Evolutionary conservation across 2,797 vertebrate species (phyloP).

Genomic region (Tapera naevia): DNA sequence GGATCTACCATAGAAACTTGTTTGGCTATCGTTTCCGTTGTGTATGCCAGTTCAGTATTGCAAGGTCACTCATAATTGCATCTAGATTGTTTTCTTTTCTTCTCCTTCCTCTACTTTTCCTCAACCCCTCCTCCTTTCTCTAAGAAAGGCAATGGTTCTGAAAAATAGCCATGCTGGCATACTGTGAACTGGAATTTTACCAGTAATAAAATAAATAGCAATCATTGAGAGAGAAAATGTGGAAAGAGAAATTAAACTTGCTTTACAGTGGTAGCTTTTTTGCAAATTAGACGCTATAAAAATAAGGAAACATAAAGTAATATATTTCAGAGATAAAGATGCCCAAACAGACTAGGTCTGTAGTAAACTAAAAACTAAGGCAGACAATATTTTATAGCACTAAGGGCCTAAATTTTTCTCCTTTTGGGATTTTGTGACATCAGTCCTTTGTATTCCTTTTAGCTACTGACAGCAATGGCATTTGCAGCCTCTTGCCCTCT

Average conservation of each 20-base stretch:
- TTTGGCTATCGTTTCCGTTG: constrained; percentile 58
- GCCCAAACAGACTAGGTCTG: background rate
- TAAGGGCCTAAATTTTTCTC: background rate
- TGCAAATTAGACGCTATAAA: background rate
- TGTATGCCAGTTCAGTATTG: constrained; percentile 17
- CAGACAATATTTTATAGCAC: background rate
- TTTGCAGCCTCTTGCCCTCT: constrained; percentile 31
- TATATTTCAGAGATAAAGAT: background rate
- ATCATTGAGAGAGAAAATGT: background rate
- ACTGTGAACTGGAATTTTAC: constrained; percentile 18
- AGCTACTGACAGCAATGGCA: background rate
- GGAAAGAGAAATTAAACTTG: background rate
- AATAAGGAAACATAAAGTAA: background rate
- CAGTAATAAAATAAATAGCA: background rate
- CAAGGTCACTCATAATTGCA: constrained; percentile 65
- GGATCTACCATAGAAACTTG: constrained; percentile 32
- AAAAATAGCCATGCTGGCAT: background rate
- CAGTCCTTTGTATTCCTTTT: background rate
- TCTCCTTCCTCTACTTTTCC: background rate
- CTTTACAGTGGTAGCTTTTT: background rate
- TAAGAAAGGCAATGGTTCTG: background rate
- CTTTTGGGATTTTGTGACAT: background rate
- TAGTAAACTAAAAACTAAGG: constrained; percentile 3
- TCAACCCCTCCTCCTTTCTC: background rate
- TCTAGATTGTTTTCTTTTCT: constrained; percentile 12